Conservation (phyloP, 2,113 vertebrate species). For the Motacilla alba region DNA sequence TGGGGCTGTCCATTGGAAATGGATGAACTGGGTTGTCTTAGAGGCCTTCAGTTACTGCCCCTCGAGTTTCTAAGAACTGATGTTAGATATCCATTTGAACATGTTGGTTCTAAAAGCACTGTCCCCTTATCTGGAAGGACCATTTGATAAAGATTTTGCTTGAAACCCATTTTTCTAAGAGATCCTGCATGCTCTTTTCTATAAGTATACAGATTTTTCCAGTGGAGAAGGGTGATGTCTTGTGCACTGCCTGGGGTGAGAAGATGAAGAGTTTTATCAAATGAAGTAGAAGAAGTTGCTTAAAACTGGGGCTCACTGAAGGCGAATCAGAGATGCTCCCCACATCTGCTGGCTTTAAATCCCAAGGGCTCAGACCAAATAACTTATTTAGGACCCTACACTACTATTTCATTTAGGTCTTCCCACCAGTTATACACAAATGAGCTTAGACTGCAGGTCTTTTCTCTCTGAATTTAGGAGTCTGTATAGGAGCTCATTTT, state of each 20-base stretch:
- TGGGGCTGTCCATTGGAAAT: neutral
- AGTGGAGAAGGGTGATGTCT: neutral
- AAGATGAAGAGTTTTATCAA: neutral
- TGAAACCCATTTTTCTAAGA: neutral
- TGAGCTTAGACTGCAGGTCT: neutral
- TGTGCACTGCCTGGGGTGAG: rapidly evolving
- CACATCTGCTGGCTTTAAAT: neutral
- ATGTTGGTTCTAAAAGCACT: neutral
- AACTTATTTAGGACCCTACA: neutral
- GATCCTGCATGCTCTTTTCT: neutral
- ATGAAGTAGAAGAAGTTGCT: neutral
- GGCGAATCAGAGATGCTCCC: neutral
- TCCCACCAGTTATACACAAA: neutral
- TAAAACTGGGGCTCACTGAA: neutral
- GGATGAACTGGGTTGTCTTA: neutral
- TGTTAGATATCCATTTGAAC: neutral
- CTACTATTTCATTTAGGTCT: neutral
- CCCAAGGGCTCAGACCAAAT: neutral
- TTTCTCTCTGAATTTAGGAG: neutral
- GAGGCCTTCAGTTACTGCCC: neutral
- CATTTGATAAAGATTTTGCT: neutral
- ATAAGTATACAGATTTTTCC: neutral
- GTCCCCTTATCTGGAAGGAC: neutral
- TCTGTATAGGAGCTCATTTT: neutral
- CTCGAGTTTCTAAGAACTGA: neutral